These are phyloP conservation scores for Actinia tenebrosa DNA, from an alignment of 64 coral and sea anemone genomes.

Conservation along the genomic window DNA sequence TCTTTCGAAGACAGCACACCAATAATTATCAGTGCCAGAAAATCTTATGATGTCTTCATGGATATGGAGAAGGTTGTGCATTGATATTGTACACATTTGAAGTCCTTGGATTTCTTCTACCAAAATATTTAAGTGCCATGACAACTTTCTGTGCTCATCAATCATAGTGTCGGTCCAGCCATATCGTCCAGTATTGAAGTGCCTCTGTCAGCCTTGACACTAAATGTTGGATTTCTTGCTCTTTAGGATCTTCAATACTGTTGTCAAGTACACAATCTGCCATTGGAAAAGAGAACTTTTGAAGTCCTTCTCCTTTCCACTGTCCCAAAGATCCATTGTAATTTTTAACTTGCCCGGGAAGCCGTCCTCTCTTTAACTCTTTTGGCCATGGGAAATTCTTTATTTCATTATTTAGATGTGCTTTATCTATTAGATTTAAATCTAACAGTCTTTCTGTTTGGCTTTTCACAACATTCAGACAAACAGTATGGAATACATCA, in stretches of 20 bases:
- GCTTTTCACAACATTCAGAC: slow-evolving; percentile 49
- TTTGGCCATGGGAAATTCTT: slow-evolving; percentile 58
- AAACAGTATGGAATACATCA: slow-evolving; percentile 69
- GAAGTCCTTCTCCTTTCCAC: slow-evolving; percentile 56
- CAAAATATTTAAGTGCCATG: slow-evolving; percentile 49
- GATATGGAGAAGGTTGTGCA: slow-evolving; percentile 41
- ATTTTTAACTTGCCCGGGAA: slow-evolving; percentile 44
- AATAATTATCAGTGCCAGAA: slow-evolving; percentile 35
- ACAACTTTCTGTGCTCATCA: slow-evolving; percentile 34
- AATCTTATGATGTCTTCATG: slow-evolving; percentile 41
- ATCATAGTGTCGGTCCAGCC: slow-evolving; percentile 67
- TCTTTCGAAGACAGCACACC: slow-evolving; percentile 42
- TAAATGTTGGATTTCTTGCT: slow-evolving; percentile 49
- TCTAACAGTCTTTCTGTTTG: slow-evolving; percentile 51
- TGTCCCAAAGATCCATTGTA: slow-evolving; percentile 31
- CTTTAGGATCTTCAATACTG: slow-evolving; percentile 41
- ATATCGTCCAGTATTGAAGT: slow-evolving; percentile 61
- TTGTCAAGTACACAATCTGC: slow-evolving; percentile 51
- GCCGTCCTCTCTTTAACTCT: slow-evolving; percentile 49
- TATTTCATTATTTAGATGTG: slow-evolving; percentile 58
- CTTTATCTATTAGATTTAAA: slow-evolving; percentile 39
- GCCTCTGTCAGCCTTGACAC: slow-evolving; percentile 59
- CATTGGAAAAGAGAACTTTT: slow-evolving; percentile 59
- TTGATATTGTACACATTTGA: slow-evolving; percentile 41
- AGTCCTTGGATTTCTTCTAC: slow-evolving; percentile 57